Conservation (phyloP, 2,113 vertebrate species). For the Chiloscyllium plagiosum region DNA sequence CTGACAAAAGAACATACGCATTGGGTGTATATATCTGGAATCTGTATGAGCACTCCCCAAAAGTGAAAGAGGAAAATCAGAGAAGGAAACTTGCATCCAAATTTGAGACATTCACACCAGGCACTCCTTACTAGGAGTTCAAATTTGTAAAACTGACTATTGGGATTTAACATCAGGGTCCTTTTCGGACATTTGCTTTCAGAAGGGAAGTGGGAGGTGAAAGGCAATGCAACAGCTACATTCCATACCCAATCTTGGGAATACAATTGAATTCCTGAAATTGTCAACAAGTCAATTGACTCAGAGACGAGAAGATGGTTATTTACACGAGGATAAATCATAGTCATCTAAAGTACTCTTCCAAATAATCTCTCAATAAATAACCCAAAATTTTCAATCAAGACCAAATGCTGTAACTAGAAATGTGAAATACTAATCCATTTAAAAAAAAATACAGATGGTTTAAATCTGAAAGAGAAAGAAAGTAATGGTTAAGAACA, state of each 20-base stretch:
- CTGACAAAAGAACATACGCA: too few relatives aligned
- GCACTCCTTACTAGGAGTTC: background rate
- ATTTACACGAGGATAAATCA: background rate
- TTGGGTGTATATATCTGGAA: background rate
- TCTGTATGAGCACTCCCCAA: too few relatives aligned
- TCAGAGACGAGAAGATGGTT: background rate
- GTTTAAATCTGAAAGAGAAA: background rate
- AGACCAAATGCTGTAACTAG: background rate
- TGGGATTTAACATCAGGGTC: background rate
- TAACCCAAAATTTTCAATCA: background rate
- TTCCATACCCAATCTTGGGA: background rate
- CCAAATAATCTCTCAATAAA: background rate
- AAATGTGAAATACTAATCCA: background rate
- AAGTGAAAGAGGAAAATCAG: background rate
- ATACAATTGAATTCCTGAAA: background rate
- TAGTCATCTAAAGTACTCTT: background rate
- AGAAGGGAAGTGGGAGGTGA: background rate
- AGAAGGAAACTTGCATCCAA: background rate
- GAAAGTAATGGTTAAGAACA: background rate
- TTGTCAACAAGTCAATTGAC: background rate
- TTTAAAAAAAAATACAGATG: background rate
- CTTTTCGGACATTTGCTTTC: background rate
- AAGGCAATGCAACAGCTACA: background rate
- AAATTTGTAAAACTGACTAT: background rate
- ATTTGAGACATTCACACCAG: background rate